Evolutionary conservation across 2,113 vertebrate species (phyloP), one percentile per base, ranked within the genome.

Genomic region (Hippopotamus amphibius): DNA sequence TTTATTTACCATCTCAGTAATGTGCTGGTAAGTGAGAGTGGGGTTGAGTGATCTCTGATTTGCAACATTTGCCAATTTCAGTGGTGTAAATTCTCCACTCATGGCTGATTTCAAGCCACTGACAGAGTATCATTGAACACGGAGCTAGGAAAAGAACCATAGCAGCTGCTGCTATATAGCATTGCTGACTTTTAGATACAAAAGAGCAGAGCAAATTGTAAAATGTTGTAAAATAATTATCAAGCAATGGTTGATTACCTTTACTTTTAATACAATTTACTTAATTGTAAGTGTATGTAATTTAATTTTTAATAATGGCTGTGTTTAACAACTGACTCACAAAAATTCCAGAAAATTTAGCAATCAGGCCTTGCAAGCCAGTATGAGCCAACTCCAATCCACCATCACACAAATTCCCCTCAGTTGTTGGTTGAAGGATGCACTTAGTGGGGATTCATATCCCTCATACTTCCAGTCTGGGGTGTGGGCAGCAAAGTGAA

Each of bases 211-310:
- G 16, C 66, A 43, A 93, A 89, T n/a, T 68, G 26, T 41, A 85
- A 96, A 80, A 53, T 71, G 46, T 14, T 50, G 80, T 61, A 50
- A 94, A 80, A 92, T 76, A 94, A 95, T 87, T 96, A 90, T 57
- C 30, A 95, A 87, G 68, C 37, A 50, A 72, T n/a, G 37, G 14
- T 69, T 24, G 3, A 93, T 91, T 82, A 93, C 59, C 53, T 94
- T 91, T 79, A 93, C 71, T 96, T 97, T 97, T 94, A 57, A 66
- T 72, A 72, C 13, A 76, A 82, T 59, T 88, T 93, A 95, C 86
- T 82, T 96, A 69, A 92, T 85, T 90, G 15, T 69, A 89, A 86
- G 26, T 37, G 11, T 24, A 46, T 77, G 46, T 87, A 87, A 93
- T 94, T 88, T 53, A 81, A 88, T 81, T 93, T 97, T 93, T 94